These are phyloP conservation scores for Platyrinchus mystaceus DNA, from an alignment of 2,797 vertebrate species.

Conservation along the genomic window DNA sequence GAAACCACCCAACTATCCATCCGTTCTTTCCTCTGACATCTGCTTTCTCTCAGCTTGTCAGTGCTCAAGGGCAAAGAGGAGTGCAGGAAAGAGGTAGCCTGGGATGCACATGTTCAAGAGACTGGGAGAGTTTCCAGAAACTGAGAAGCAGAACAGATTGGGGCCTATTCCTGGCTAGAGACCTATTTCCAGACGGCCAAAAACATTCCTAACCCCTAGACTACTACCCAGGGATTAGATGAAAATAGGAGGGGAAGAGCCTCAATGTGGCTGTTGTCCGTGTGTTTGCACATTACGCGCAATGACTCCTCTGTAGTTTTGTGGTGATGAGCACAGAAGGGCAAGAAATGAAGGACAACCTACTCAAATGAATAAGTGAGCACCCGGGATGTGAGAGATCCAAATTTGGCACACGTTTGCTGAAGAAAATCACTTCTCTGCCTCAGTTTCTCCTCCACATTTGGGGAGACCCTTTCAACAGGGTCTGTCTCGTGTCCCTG, in stretches of 20 bases:
- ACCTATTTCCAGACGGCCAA: conserved; percentile 62
- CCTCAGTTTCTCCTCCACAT: not conserved
- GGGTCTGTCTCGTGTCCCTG: not conserved
- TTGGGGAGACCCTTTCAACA: rapidly evolving
- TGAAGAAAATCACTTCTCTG: not conserved
- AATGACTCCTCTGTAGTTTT: not conserved
- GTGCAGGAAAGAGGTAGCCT: conserved; percentile 49
- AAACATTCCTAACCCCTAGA: conserved; percentile 57
- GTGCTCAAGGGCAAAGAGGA: conserved; percentile 65
- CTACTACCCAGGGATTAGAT: conserved; percentile 31
- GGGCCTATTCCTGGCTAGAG: conserved; percentile 62
- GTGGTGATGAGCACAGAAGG: not conserved
- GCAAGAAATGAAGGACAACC: not conserved
- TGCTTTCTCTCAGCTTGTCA: conserved; percentile 66
- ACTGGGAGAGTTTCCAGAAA: conserved; percentile 66
- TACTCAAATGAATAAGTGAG: not conserved
- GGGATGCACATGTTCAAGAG: conserved; percentile 62
- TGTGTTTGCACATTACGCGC: not conserved
- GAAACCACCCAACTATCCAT: conserved; percentile 65
- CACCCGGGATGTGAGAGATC: not conserved
- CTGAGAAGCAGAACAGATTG: conserved; percentile 65
- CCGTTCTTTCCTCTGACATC: conserved; percentile 54
- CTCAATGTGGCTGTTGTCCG: not conserved
- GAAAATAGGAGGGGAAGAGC: conserved; percentile 4
- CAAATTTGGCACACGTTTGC: rapidly evolving